Evolutionary conservation across 2,888 invertebrate species (phyloP).

Genomic region (Phytoseiulus persimilis): DNA sequence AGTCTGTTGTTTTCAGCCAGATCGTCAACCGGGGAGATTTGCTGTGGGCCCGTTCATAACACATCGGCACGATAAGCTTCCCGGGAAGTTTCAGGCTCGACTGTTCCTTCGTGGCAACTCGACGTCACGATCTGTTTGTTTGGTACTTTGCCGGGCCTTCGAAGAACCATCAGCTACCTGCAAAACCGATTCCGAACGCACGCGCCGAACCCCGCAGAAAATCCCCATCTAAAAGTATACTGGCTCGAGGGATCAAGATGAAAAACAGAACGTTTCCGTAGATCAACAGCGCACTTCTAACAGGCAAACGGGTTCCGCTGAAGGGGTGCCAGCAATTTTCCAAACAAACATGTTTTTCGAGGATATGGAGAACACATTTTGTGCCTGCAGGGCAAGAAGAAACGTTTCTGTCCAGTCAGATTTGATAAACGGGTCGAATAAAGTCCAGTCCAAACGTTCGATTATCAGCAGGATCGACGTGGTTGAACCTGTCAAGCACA

Average conservation of each 20-base stretch:
- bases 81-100: neutral
- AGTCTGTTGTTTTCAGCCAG: neutral
- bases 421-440: too few relatives aligned
- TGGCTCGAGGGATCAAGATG: neutral
- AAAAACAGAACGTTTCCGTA: neutral
- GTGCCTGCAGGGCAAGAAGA: too few relatives aligned
- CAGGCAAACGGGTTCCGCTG: neutral
- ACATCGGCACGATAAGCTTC: neutral
- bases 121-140: neutral
- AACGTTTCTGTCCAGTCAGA: too few relatives aligned
- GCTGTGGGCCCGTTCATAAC: neutral
- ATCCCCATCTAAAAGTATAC: neutral
- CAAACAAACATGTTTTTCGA: too few relatives aligned
- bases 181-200: neutral
- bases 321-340: neutral
- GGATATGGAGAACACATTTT: neutral
- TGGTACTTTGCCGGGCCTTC: neutral
- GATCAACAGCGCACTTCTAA: neutral
- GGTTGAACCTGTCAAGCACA: too few relatives aligned
- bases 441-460: too few relatives aligned
- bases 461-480: too few relatives aligned
- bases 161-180: neutral
- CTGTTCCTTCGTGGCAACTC: neutral
- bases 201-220: neutral
- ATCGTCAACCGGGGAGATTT: neutral